phyloP scores from a whole-genome alignment of 2,113 vertebrate species.

The Onychostoma macrolepis region DNA sequence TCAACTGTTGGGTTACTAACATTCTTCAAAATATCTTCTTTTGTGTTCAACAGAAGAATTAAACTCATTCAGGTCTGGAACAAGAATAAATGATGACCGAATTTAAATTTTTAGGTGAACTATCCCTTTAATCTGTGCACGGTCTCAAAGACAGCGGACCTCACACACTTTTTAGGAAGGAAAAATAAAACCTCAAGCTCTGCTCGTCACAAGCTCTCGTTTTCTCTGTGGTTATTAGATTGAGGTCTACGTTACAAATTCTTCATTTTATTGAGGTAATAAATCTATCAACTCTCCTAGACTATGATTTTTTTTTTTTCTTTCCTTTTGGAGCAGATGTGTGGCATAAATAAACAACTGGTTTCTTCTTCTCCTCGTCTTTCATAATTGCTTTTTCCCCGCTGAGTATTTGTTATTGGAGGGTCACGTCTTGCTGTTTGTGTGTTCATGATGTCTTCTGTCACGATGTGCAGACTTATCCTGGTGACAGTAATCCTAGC shows the following conservation, averaged over 20 bases:
- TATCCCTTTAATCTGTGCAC: constrained; percentile 64
- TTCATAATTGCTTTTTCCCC: constrained; percentile 40
- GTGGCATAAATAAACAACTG: constrained; percentile 70
- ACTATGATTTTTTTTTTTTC: constrained; percentile 50
- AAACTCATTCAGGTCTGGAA: background rate
- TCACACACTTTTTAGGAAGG: constrained; percentile 66
- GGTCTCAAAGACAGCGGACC: constrained; percentile 70
- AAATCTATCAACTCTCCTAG: constrained; percentile 72
- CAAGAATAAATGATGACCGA: background rate
- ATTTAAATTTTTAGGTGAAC: background rate
- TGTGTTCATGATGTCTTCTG: constrained; percentile 63
- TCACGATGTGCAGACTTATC: constrained; percentile 61
- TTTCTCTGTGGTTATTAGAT: constrained; percentile 67
- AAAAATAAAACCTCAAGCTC: constrained; percentile 44
- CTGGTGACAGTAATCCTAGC: constrained; percentile 75
- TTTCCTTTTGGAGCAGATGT: constrained; percentile 55
- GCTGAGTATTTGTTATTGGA: constrained; percentile 63
- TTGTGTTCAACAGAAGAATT: background rate
- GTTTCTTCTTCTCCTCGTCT: constrained; percentile 60
- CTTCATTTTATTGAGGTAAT: constrained; percentile 75
- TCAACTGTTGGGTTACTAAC: no score
- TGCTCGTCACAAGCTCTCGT: constrained; percentile 64
- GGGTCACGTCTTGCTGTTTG: constrained; percentile 70
- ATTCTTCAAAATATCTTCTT: background rate
- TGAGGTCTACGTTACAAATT: constrained; percentile 68